Percentiles rank a stretch among this genome's conserved stretches.
phyloP scores from a whole-genome alignment of 2,797 vertebrate genomes.

The Sebastes iracundus region DNA sequence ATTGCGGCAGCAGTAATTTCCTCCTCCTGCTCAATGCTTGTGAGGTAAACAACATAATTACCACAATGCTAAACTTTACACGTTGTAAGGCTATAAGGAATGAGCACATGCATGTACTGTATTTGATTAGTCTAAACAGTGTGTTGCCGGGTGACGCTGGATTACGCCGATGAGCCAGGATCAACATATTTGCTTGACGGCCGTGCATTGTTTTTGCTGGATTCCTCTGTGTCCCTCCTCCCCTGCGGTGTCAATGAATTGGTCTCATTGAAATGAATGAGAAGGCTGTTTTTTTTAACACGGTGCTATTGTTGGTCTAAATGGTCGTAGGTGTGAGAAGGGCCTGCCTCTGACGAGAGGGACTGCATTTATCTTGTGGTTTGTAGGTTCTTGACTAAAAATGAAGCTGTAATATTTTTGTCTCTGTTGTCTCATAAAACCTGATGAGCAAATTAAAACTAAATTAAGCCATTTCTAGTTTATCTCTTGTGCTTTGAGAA shows the following conservation, averaged over 20 bases:
- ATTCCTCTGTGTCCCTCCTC: not conserved
- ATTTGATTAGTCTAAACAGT: constrained; percentile 4
- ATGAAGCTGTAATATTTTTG: constrained; percentile 23
- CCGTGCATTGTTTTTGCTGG: not conserved
- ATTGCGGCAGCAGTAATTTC: not conserved
- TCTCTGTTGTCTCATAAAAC: not conserved
- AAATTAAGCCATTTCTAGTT: not conserved
- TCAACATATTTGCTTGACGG: constrained; percentile 1
- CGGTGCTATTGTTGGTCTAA: constrained; percentile 45
- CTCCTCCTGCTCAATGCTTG: not conserved
- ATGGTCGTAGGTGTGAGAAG: constrained; percentile 31
- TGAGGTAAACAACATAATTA: constrained; percentile 1
- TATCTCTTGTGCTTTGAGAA: not conserved
- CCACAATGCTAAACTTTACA: not conserved
- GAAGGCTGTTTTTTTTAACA: constrained; percentile 36
- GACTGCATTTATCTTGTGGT: constrained; percentile 29
- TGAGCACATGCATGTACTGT: not conserved
- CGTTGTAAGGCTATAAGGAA: not conserved
- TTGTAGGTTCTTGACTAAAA: constrained; percentile 49
- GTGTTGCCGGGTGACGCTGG: constrained; percentile 26
- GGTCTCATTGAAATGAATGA: constrained; percentile 55
- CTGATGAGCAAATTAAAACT: not conserved
- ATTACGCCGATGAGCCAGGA: constrained; percentile 18
- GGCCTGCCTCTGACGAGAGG: not conserved
- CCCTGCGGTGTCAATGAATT: constrained; percentile 31